A percentile compares a stretch with the other conserved stretches of the same genome.
Conservation (phyloP, 2,797 vertebrate genomes). For the Trichosurus vulpecula region DNA sequence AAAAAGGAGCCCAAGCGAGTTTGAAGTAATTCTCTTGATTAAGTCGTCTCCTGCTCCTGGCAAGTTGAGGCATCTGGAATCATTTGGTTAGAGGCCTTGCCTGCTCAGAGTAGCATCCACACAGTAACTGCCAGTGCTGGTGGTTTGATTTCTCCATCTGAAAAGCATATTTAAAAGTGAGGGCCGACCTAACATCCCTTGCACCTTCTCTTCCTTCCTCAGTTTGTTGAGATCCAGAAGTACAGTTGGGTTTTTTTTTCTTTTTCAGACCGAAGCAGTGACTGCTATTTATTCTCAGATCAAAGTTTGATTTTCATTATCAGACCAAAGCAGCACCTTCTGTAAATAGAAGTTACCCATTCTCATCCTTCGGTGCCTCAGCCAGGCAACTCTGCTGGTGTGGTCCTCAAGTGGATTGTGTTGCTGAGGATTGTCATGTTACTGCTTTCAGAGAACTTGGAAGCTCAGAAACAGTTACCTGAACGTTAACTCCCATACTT, state of each 20-base stretch:
- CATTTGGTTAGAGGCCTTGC: not conserved
- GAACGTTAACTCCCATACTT: conserved; percentile 13
- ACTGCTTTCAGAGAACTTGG: not conserved
- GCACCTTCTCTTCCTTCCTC: not conserved
- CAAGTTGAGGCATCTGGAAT: not conserved
- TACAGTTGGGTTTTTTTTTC: not conserved
- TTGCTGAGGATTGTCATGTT: not conserved
- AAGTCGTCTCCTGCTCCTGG: not conserved
- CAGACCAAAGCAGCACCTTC: conserved; percentile 4
- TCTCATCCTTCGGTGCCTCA: conserved; percentile 30
- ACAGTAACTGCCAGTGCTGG: not conserved
- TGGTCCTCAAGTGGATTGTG: not conserved
- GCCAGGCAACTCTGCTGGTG: not conserved
- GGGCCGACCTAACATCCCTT: not conserved
- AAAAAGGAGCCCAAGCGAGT: conserved; percentile 14
- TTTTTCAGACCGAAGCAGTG: no score
- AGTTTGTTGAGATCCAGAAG: not conserved
- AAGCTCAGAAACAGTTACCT: conserved; percentile 13
- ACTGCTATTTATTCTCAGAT: not conserved
- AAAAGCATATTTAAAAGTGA: conserved; percentile 27
- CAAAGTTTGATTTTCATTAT: not conserved
- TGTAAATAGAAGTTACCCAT: not conserved
- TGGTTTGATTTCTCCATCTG: not conserved
- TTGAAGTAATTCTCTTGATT: conserved; percentile 13
- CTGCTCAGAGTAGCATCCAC: not conserved